Conservation (phyloP, 1,140 invertebrate genomes). For the Lepidurus arcticus region DNA sequence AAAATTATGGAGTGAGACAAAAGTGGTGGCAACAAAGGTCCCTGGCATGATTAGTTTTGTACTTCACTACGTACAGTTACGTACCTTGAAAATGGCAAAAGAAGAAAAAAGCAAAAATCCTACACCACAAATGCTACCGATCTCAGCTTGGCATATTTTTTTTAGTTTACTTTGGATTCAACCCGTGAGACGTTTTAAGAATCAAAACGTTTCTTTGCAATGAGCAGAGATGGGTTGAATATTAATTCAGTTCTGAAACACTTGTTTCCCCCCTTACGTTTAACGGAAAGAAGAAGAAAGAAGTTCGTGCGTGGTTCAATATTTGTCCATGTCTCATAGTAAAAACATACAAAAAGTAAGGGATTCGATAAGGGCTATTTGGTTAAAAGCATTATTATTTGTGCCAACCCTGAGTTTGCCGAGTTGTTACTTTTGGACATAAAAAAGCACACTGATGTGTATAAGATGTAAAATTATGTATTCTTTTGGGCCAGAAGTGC, state of each 20-base stretch:
- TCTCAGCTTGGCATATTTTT: not conserved
- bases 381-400: constrained; percentile 13
- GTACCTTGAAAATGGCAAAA: not conserved
- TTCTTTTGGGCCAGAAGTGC: not conserved
- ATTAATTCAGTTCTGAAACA: not conserved
- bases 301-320: not conserved
- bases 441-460: not conserved
- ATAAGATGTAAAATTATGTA: not conserved
- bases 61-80: not conserved
- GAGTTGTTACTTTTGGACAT: not conserved
- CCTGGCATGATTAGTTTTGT: constrained; percentile 7
- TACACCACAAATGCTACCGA: constrained; percentile 16
- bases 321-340: not conserved
- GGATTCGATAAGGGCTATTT: constrained; percentile 9
- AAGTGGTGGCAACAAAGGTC: not conserved
- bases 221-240: not conserved
- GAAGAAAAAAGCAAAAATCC: not conserved
- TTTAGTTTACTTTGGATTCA: not conserved
- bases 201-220: not conserved
- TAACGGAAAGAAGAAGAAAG: not conserved
- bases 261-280: not conserved
- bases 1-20: constrained; percentile 7
- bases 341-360: not conserved
- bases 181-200: not conserved
- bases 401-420: constrained; percentile 20